Percentiles rank a stretch among this genome's conserved stretches.
Evolutionary conservation across 2,888 invertebrate genomes (phyloP).

Genomic region (Ennomos erosarius): DNA sequence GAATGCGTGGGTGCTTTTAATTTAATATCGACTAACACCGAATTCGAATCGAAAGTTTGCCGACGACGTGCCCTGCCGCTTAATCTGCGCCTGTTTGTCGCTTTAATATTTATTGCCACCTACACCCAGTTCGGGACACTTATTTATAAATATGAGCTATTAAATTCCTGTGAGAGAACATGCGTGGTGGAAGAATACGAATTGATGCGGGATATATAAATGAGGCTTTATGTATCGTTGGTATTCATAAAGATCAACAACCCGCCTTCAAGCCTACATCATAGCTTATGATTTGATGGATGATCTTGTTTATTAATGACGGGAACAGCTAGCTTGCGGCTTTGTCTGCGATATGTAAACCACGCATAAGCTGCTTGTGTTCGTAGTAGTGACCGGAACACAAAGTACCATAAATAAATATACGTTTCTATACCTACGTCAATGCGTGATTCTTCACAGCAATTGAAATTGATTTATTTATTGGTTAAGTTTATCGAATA

Average conservation of each 20-base stretch:
- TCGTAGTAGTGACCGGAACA: too few relatives aligned
- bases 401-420: too few relatives aligned
- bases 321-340: neutral
- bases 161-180: conserved; percentile 51
- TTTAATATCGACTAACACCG: conserved; percentile 84
- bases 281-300: conserved; percentile 28
- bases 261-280: conserved; percentile 19
- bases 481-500: too few relatives aligned
- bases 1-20: conserved; percentile 85
- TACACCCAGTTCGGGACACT: conserved; percentile 45
- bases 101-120: conserved; percentile 69
- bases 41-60: conserved; percentile 83
- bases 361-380: too few relatives aligned
- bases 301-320: conserved; percentile 21
- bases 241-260: conserved; percentile 32
- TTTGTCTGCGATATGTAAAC: neutral
- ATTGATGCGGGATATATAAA: conserved; percentile 34
- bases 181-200: conserved; percentile 37
- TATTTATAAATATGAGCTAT: conserved; percentile 60
- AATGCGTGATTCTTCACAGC: too few relatives aligned
- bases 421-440: too few relatives aligned
- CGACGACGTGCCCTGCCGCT: conserved; percentile 74
- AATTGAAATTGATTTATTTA: too few relatives aligned
- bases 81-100: conserved; percentile 67
- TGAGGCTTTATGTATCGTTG: conserved; percentile 34